Conservation (phyloP, 2,888 invertebrate genomes). For the Odontocerum albicorne region DNA sequence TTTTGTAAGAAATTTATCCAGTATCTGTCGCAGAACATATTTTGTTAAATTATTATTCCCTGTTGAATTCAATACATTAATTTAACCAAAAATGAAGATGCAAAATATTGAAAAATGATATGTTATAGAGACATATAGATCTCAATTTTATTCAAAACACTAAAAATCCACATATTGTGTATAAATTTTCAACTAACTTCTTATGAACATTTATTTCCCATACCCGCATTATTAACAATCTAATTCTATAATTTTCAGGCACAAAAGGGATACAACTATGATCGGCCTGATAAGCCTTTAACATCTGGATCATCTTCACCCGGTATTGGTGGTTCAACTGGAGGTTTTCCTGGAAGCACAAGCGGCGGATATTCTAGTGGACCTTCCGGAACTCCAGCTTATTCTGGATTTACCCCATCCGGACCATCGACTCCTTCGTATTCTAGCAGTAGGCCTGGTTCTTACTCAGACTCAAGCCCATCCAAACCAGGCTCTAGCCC, state of each 20-base stretch:
- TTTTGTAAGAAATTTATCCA: too few relatives aligned
- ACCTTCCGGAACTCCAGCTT: conserved; percentile 34
- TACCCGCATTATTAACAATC: conserved; percentile 1
- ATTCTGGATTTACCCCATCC: conserved; percentile 27
- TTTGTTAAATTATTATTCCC: too few relatives aligned
- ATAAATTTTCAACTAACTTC: conserved; percentile 38
- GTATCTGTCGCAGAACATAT: too few relatives aligned
- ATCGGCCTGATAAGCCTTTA: conserved; percentile 66
- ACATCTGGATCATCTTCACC: conserved; percentile 45
- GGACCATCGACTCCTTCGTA: conserved; percentile 30
- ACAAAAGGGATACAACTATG: conserved; percentile 77
- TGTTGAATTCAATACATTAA: too few relatives aligned
- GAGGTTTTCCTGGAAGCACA: conserved; percentile 42
- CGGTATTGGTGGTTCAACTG: conserved; percentile 41
- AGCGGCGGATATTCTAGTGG: conserved; percentile 41
- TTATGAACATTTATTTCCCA: too few relatives aligned
- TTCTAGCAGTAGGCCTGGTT: conserved; percentile 37
- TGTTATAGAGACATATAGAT: too few relatives aligned
- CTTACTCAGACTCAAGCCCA: conserved; percentile 42
- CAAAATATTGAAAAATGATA: too few relatives aligned
- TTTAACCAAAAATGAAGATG: too few relatives aligned
- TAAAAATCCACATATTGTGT: neutral
- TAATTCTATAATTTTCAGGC: conserved; percentile 47
- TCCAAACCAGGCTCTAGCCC: conserved; percentile 40
- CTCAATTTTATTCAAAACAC: neutral